Evolutionary conservation across 2,797 vertebrate genomes (phyloP), one percentile per base, ranked within the genome.

Genomic region (Neosilurus hyrtlii): DNA sequence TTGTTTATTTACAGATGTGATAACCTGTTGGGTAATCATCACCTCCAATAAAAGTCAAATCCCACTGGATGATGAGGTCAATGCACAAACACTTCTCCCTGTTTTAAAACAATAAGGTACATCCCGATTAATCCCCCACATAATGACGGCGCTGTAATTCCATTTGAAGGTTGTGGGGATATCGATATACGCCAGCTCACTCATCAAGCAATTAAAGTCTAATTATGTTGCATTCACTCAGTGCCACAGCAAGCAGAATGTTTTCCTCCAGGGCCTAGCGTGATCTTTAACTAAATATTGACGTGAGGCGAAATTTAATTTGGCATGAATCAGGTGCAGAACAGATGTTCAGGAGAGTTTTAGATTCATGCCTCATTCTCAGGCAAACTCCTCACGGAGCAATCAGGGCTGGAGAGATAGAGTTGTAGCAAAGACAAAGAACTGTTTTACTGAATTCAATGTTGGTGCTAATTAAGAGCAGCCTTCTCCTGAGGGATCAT

Each of bases 161-260:
- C 89, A 88, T 92, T 92, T 88, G 88, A 87, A 92, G 92, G 92
- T 93, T 91, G 89, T 87, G 85, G 87, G 89, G 90, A 90, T 93
- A 93, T 94, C 92, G 94, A 94, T 94, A 93, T 94, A 93, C 91
- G 88, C 91, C 88, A 92, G 91, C 90, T 92, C 92, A 93, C 89
- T 93, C 93, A 93, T 93, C 88, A 90, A 91, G 88, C 92, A 93
- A 94, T 95, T 95, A 95, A 87, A 92, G 90, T 90, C 88, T 92
- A 91, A 95, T 95, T 94, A 95, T 90, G 86, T 88, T 82, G 88
- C 89, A 91, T 93, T 93, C 91, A 92, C 86, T 91, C 89, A 90
- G 90, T 86, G 90, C 75, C 89, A 91, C 92, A 92, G 92, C 88
- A 70, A 85, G 87, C 78, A 74, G 88, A 61, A 90, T 89, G 86